Base-by-base conservation (phyloP, 2,888 invertebrate species). In the Drosophila paramelanica region DNA sequence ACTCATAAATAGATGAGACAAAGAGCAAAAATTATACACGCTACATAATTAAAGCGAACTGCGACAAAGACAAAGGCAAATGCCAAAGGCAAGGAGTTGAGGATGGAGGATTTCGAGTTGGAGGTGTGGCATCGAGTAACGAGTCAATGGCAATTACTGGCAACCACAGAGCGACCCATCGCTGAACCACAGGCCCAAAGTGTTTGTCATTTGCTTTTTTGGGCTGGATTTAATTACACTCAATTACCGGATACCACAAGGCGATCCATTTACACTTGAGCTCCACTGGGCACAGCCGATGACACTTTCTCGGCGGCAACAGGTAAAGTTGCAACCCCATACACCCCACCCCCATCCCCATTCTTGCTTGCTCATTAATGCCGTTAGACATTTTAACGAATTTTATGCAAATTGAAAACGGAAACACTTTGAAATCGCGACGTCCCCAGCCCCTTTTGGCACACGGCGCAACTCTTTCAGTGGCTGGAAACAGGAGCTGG, bases 361-460 rank as follows among this genome's bases (percentile, higher is more conserved):
- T 11, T 31, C 62, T 46, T 46, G 41, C 36, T 36, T 46, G 77
- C 87, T 91, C 82, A 91, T 88, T 90, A 89, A 86, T 81, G 88
- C 79, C 83, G 66, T 85, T 66, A 81, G 84, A 84, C 55, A 77
- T 71, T 82, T 78, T 77, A 88, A 81, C 88, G 85, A 89, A 90
- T 89, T 90, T 90, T 91, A 92, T 92, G 92, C 90, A 92, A 92
- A 92, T 92, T 90, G 90, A 81, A 87, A 90, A 86, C 89, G 91
- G 91, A 92, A 92, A 90, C 91, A 89, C 84, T 89, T 86, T 81
- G 83, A 89, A 88, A 84, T 72, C 73, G 76, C 61, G 53, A 53
- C 53, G 10, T 27, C 17, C n/a, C 45, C 36, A 14, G 65, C 69
- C 67, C 73, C 68, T 57, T 49, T 51, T 53, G 42, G 42, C 17